Percentiles rank a stretch among this genome's conserved stretches.
Evolutionary conservation across 2,888 invertebrate genomes (phyloP).

Genomic region (Arrhopalites spinosus): DNA sequence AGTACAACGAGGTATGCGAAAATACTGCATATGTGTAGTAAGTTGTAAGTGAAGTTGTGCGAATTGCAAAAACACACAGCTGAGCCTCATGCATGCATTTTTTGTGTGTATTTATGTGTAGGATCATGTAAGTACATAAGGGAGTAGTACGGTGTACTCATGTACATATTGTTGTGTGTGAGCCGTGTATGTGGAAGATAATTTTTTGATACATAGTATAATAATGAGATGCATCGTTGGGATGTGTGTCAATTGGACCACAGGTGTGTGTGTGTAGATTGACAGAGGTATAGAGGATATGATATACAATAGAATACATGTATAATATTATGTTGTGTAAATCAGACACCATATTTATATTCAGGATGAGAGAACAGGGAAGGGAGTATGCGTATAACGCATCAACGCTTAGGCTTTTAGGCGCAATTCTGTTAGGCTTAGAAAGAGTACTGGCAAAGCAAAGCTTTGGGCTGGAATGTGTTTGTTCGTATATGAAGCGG

Average conservation of each 20-base stretch:
- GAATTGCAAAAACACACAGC: too few species aligned
- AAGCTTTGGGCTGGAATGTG: neutral
- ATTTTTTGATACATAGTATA: neutral
- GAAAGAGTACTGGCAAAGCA: neutral
- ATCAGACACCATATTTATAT: too few species aligned
- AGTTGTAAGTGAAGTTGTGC: too few species aligned
- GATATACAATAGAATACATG: neutral
- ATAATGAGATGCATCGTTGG: slow-evolving; percentile 10
- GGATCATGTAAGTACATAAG: neutral
- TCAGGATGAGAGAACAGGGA: too few species aligned
- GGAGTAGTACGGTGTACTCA: too few species aligned
- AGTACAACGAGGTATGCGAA: too few species aligned
- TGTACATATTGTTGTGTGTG: too few species aligned
- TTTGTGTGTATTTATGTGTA: too few species aligned
- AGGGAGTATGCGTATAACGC: too few species aligned
- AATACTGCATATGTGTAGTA: too few species aligned
- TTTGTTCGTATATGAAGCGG: slow-evolving; percentile 22
- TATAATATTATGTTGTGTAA: neutral
- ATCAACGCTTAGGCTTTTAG: neutral
- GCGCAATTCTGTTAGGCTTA: neutral
- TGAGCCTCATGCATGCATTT: too few species aligned
- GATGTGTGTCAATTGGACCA: slow-evolving; percentile 25
- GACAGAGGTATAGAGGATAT: neutral
- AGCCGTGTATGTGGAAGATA: slow-evolving; percentile 3
- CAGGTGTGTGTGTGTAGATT: slow-evolving; percentile 7